Evolutionary conservation across 1,140 invertebrate species (phyloP).

Genomic region (Drosophila saltans): DNA sequence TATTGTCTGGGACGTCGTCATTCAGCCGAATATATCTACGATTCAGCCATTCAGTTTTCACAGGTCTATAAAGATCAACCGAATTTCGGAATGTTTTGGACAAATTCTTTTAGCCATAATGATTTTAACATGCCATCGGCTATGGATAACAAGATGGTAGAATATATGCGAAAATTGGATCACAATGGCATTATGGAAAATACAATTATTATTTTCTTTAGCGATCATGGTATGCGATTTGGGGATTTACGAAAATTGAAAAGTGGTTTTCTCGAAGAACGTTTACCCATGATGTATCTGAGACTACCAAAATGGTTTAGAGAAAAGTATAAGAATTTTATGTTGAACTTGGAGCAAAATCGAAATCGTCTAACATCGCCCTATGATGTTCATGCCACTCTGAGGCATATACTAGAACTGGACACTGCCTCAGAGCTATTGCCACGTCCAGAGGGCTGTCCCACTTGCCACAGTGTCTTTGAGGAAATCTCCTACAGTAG

Average conservation of each 20-base stretch:
- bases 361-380: conserved; percentile 89
- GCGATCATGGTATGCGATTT: conserved; percentile 96
- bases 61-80: conserved; percentile 74
- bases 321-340: conserved; percentile 86
- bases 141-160: conserved; percentile 86
- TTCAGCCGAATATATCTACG: conserved; percentile 85
- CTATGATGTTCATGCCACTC: conserved; percentile 91
- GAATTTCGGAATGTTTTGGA: conserved; percentile 92
- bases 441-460: conserved; percentile 82
- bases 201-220: conserved; percentile 91
- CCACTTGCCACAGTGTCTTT: conserved; percentile 88
- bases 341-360: conserved; percentile 89
- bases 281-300: conserved; percentile 93
- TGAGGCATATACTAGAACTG: conserved; percentile 83
- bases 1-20: conserved; percentile 86
- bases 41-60: conserved; percentile 85
- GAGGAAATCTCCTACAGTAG: conserved; percentile 85
- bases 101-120: conserved; percentile 90
- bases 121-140: conserved; percentile 87
- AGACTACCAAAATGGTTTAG: conserved; percentile 90
- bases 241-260: conserved; percentile 87
- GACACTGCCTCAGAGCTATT: conserved; percentile 53
- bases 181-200: conserved; percentile 86
- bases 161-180: conserved; percentile 86
- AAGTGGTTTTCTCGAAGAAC: conserved; percentile 93